phyloP scores from a whole-genome alignment of 2,888 invertebrate species.

The Brachypalpus laphriformis region DNA sequence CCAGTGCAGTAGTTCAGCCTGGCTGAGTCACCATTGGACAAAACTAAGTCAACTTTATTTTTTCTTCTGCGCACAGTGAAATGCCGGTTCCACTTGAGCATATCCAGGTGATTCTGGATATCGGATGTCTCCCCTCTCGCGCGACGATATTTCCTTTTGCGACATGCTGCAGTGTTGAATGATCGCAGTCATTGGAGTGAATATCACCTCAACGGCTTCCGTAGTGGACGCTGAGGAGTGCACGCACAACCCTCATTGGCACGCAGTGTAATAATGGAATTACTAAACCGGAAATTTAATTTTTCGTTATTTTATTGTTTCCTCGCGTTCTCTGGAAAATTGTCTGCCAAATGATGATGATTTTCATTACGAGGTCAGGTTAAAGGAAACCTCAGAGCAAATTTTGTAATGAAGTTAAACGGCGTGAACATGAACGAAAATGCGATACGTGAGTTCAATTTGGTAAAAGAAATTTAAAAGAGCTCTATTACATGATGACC shows the following conservation, averaged over 20 bases:
- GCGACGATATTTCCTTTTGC: conserved; percentile 24
- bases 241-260: conserved; percentile 18
- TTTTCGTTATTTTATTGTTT: conserved; percentile 12
- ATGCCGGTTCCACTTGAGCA: conserved; percentile 36
- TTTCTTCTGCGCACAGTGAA: neutral
- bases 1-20: conserved; percentile 1
- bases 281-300: conserved; percentile 44
- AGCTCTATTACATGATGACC: neutral
- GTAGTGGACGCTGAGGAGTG: conserved; percentile 10
- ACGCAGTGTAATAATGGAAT: conserved; percentile 12
- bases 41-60: conserved; percentile 14
- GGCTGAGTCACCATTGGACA: conserved; percentile 16
- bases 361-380: conserved; percentile 27
- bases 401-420: conserved; percentile 22
- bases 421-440: conserved; percentile 24
- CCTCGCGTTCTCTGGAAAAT: conserved; percentile 1
- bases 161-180: conserved; percentile 5
- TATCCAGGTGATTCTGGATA: conserved; percentile 41
- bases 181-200: conserved; percentile 37
- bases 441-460: conserved; percentile 7
- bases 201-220: conserved; percentile 30
- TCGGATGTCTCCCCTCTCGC: conserved; percentile 40
- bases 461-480: neutral
- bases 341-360: conserved; percentile 22
- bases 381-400: conserved; percentile 22